Evolutionary conservation across 2,888 invertebrate genomes (phyloP), one percentile per base, ranked within the genome.

Genomic region (Anoncus sp.): DNA sequence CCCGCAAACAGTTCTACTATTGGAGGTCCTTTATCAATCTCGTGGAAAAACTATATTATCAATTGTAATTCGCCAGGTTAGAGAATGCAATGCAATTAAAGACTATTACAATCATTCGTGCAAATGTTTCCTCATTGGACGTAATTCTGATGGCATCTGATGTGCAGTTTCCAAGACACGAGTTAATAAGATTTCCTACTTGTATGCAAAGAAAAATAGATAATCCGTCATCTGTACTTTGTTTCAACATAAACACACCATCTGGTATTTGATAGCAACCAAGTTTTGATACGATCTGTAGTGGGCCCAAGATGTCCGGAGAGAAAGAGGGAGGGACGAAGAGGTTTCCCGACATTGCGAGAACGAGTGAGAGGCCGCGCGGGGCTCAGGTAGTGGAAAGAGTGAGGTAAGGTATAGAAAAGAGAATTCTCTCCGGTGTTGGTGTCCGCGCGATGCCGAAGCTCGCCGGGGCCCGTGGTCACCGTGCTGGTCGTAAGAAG

Each of bases 341-440:
- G 69, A 43, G n/a, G 40, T 59, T 1, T 22, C 4, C 38, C 22
- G n/a, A 38, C 14, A 38, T 22, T 4, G 49, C 24, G 40, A 49
- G 31, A 22, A 27, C 35, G 43, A 65, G 45, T n/a, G 55, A 57
- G 55, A 70, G 45, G 12, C n/a, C n/a, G n/a, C n/a, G 43, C 49
- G n/a, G 38, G 35, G n/a, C 16, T 12, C 31, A 65, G 43, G 40
- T 31, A 51, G 66, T 67, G 72, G 45, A 43, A 60, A 35, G 47
- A 27, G 47, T 24, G 31, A 18, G 38, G 40, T 1, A 18, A 38
- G n/a, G 55, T 16, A 31, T 6, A 47, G 69, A 59, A 72, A 47
- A 62, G 73, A 69, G 51, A 73, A 57, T 73, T 73, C 73, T 40
- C 69, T 70, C 60, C 65, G 59, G n/a, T n/a, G n/a, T n/a, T 63